phyloP scores from a whole-genome alignment of 2,888 invertebrate genomes.

The Rhabditoides inermis region DNA sequence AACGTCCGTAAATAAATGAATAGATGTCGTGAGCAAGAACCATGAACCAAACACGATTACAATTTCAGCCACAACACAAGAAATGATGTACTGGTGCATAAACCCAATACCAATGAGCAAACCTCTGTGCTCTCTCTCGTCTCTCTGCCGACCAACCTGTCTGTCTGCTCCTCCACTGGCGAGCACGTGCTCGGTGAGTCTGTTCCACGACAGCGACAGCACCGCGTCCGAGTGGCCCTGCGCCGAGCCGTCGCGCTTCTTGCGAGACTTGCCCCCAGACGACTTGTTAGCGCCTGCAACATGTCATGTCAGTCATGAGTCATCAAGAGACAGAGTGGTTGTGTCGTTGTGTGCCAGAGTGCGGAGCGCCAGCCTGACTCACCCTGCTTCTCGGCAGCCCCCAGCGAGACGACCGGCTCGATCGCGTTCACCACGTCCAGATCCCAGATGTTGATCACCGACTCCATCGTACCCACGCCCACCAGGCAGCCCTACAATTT shows the following conservation, averaged over 20 bases:
- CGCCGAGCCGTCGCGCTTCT: conserved; percentile 37
- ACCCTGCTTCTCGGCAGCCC: conserved; percentile 5
- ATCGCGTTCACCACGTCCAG: conserved; percentile 82
- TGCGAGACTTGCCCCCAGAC: conserved; percentile 15
- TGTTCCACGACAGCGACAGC: conserved; percentile 82
- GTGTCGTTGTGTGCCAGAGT: too few species aligned
- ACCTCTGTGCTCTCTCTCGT: too few species aligned
- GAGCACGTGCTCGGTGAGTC: conserved; percentile 62
- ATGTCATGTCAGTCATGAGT: too few species aligned
- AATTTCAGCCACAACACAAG: too few species aligned
- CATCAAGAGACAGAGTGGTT: too few species aligned
- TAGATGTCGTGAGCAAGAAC: too few species aligned
- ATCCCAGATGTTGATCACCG: conserved; percentile 92
- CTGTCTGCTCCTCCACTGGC: conserved; percentile 76
- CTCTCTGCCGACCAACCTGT: too few species aligned
- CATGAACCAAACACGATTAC: too few species aligned
- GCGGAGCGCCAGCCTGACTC: not conserved
- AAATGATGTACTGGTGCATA: too few species aligned
- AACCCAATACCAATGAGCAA: too few species aligned
- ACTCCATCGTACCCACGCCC: conserved; percentile 84
- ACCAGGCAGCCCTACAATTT: conserved; percentile 67
- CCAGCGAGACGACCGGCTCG: conserved; percentile 74
- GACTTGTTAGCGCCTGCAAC: too few species aligned
- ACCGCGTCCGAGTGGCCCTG: conserved; percentile 78
- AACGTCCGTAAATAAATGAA: too few species aligned